Percentiles rank a stretch among this genome's conserved stretches.
Conservation (phyloP, 2,797 vertebrate genomes). For the Morus bassanus region DNA sequence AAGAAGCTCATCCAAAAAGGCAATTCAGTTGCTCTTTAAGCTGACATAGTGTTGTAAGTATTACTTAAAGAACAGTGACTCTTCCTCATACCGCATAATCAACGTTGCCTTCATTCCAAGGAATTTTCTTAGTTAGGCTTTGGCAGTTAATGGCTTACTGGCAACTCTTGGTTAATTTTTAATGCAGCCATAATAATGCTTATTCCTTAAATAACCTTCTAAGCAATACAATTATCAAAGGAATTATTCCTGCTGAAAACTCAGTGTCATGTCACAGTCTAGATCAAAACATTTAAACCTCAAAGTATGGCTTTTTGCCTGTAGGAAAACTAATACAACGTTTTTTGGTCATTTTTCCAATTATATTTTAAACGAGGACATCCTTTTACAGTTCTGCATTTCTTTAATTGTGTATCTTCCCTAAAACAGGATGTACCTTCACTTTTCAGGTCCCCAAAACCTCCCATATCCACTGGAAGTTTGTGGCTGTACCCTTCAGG, state of each 20-base stretch:
- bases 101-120: neutral
- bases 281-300: neutral
- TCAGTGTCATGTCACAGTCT: neutral
- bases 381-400: neutral
- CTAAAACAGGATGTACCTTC: neutral
- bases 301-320: neutral
- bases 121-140: neutral
- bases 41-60: neutral
- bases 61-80: neutral
- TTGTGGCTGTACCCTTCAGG: neutral
- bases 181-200: neutral
- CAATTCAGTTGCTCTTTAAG: neutral
- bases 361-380: neutral
- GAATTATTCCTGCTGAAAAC: neutral
- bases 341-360: neutral
- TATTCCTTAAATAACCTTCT: slow-evolving; percentile 4
- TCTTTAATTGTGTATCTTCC: neutral
- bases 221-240: neutral
- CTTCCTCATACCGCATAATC: neutral
- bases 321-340: neutral
- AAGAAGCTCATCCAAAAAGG: neutral
- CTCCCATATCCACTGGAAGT: neutral
- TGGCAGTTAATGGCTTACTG: neutral
- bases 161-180: neutral
- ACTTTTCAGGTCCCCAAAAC: neutral